These are phyloP conservation scores for Drosophila histrio DNA, from an alignment of 2,888 invertebrate species.

Conservation along the genomic window DNA sequence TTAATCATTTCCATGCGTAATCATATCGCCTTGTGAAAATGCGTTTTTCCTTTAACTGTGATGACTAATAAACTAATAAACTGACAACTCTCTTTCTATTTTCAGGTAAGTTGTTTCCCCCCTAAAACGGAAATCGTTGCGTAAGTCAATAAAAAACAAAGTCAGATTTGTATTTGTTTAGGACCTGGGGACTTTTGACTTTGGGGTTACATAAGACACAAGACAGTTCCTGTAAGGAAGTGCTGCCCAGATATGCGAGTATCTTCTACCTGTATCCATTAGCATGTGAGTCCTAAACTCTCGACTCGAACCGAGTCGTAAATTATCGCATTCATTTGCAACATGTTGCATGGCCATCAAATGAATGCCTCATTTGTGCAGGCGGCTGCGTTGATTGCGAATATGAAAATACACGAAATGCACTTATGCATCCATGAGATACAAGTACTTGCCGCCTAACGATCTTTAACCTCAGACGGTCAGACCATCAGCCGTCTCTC, in stretches of 20 bases:
- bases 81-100: slow-evolving; percentile 34
- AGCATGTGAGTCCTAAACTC: slow-evolving; percentile 37
- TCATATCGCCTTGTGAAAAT: slow-evolving; percentile 55
- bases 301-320: slow-evolving; percentile 27
- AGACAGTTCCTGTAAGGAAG: slow-evolving; percentile 48
- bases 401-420: slow-evolving; percentile 36
- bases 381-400: slow-evolving; percentile 55
- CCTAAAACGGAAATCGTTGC: slow-evolving; percentile 62
- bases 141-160: slow-evolving; percentile 69
- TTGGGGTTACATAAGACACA: slow-evolving; percentile 43
- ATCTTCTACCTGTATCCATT: slow-evolving; percentile 47
- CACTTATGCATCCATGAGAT: slow-evolving; percentile 45
- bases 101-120: slow-evolving; percentile 63
- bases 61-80: slow-evolving; percentile 52
- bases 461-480: slow-evolving; percentile 74
- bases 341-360: slow-evolving; percentile 41
- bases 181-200: slow-evolving; percentile 38
- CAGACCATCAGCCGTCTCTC: slow-evolving; percentile 31
- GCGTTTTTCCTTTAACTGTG: slow-evolving; percentile 22
- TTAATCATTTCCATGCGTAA: slow-evolving; percentile 69
- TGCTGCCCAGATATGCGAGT: not conserved
- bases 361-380: slow-evolving; percentile 65
- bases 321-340: slow-evolving; percentile 46
- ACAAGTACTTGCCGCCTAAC: slow-evolving; percentile 63
- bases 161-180: slow-evolving; percentile 55